Base-by-base conservation (phyloP, 2,113 vertebrate species). In the Rhinolophus ferrumequinum region DNA sequence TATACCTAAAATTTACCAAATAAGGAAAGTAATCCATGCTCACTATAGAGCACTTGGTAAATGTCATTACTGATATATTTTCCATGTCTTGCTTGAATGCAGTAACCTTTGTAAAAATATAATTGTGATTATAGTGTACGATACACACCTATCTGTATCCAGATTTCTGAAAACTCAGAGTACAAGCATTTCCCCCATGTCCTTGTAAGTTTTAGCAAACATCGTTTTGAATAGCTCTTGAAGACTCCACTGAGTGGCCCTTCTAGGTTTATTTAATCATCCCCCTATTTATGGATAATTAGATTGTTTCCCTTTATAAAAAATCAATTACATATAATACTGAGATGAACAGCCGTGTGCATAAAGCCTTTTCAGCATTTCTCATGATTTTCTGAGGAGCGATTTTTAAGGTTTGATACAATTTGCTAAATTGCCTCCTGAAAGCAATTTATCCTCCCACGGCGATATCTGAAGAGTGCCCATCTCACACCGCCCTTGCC, bases 341-440 rank as follows among this genome's bases (percentile, higher is more conserved):
- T 0, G 50, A 89, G 69, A 76, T 28, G 80, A 94, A 69, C 35
- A 35, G 94, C 52, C 80, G 58, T 47, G 47, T 50, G 26, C 54
- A 50, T 4, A 35, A 67, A 87, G 75, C 70, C 52, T 93, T 94
- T 88, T 83, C 1, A 10, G 52, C 66, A 54, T 80, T 93, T 94
- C 90, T 94, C 69, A 9, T 62, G 80, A 81, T 93, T 89, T 93
- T 92, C 79, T 28, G 41, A 69, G 83, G 70, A 97, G 58, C 73
- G 56, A 62, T 69, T 94, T 92, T 79, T 52, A 88, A 93, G 72
- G 47, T 79, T 95, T 94, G 81, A 70, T 60, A 60, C n/a, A 94
- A 84, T 97, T 96, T 94, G 80, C 94, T 95, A 83, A 95, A 87
- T 80, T 92, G 84, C 73, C 79, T 96, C 73, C 88, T 75, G 87